Evolutionary conservation across 2,797 vertebrate species (phyloP), one percentile per base, ranked within the genome.

Genomic region (Micrastur ruficollis): DNA sequence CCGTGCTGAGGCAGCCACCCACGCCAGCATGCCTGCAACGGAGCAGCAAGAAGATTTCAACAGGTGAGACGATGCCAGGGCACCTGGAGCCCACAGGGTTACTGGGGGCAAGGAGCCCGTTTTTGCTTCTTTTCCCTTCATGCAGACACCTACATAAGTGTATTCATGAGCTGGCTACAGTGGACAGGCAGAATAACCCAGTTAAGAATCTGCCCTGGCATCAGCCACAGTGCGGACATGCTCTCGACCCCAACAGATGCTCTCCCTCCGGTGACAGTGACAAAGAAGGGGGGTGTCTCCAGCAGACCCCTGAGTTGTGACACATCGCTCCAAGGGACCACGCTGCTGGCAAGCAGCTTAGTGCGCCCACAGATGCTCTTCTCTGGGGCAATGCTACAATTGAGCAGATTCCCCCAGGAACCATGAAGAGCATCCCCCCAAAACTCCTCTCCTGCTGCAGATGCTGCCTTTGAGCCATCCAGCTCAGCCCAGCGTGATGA

Each of bases 111-210:
- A 53, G 55, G 29, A 55, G 47, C 55, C 23, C 22, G 4, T 66
- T 42, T n/a, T 58, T 18, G 50, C 42, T 32, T 36, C 2, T 66
- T 42, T 38, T 58, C 22, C 59, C 42, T 34, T 36, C 2, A 1
- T 3, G 29, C 16, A 6, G 61, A 32, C 11, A 5, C 25, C 59
- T 44, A 23, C 10, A 0, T 16, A 27, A 38, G 11, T 5, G 2
- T 1, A 6, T 14, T 36, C 9, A 3, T 1, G 2, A 58, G 61
- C 32, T 7, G 19, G 59, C 44, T 36, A 36, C 44, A 44, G 44
- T 2, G 1, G 29, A 38, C 0, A 4, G n/a, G 55, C 14, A 55
- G 8, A 55, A 62, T 5, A 53, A 49, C 25, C 63, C 4, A 0
- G 31, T 11, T 62, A 11, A 25, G 55, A 47, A 34, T 34, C 38